Conservation (phyloP, 1,140 invertebrate species). For the Lepidotrigona ventralis region DNA sequence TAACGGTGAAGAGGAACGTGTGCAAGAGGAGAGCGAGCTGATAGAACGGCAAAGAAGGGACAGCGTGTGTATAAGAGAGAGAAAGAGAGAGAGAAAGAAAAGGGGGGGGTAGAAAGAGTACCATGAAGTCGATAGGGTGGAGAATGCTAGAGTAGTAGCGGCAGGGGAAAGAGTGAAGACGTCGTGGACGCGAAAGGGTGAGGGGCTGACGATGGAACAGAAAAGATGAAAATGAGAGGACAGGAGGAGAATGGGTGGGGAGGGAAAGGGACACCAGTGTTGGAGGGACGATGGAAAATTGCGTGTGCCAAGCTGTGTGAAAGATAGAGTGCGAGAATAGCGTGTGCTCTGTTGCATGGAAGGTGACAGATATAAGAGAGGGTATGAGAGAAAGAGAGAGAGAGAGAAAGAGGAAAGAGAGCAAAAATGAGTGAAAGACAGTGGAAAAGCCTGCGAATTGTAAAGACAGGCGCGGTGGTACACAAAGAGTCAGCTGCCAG, state of each 20-base stretch:
- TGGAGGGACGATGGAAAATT: constrained; percentile 35
- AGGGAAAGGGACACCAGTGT: neutral
- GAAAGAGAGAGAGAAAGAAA: neutral
- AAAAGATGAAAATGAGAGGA: constrained; percentile 35
- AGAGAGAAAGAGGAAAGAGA: constrained; percentile 15
- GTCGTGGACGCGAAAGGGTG: neutral
- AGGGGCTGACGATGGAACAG: neutral
- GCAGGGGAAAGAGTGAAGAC: neutral
- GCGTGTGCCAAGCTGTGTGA: constrained; percentile 12
- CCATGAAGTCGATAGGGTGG: constrained; percentile 31
- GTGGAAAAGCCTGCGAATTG: constrained; percentile 45
- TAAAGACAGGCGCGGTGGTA: constrained; percentile 47
- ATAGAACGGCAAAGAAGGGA: constrained; percentile 24
- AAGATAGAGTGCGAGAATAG: constrained; percentile 35
- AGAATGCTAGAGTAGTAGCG: neutral
- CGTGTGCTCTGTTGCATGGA: constrained; percentile 6
- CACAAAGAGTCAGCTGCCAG: constrained; percentile 42
- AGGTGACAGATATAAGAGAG: constrained; percentile 45
- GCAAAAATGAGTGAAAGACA: constrained; percentile 52
- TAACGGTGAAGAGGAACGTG: constrained; percentile 12
- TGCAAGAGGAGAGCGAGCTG: neutral
- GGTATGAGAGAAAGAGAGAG: constrained; percentile 7
- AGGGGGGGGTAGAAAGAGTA: neutral
- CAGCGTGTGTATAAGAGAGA: neutral
- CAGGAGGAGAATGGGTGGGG: neutral